Conservation (phyloP, 35 echinoderm and acorn worm genomes). For the Chiridota heheva region DNA sequence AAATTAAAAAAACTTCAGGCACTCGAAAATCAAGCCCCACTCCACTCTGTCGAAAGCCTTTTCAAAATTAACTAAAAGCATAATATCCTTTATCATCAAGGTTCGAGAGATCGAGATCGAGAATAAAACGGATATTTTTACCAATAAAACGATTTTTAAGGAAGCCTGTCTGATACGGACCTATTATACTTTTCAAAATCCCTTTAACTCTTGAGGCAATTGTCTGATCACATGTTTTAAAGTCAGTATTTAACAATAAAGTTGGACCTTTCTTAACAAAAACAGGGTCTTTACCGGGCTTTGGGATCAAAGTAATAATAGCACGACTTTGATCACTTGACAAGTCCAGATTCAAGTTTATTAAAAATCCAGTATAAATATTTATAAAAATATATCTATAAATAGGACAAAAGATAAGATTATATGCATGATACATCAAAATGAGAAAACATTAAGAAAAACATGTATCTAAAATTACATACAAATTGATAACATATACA, state of each 20-base stretch:
- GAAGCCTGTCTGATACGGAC: background rate
- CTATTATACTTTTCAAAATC: background rate
- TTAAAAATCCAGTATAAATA: background rate
- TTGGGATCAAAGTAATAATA: slow-evolving; percentile 14
- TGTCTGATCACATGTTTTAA: background rate
- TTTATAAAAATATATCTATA: background rate
- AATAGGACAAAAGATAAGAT: background rate
- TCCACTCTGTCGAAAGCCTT: background rate
- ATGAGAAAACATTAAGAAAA: too few relatives aligned
- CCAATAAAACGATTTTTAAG: background rate
- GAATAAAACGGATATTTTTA: background rate
- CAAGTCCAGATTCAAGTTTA: background rate
- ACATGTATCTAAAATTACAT: too few relatives aligned
- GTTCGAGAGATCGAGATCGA: background rate
- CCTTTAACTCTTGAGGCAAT: background rate
- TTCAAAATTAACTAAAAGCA: background rate
- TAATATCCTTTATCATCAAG: background rate
- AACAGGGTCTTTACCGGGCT: slow-evolving; percentile 15
- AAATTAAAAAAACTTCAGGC: slow-evolving; percentile 11
- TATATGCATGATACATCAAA: too few relatives aligned
- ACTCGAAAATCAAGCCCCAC: background rate
- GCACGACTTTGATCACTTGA: slow-evolving; percentile 9
- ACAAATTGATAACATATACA: too few relatives aligned
- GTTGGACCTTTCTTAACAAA: background rate
- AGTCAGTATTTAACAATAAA: background rate